These are phyloP conservation scores for Odontothrips loti DNA, from an alignment of 2,888 invertebrate genomes.

Conservation along the genomic window DNA sequence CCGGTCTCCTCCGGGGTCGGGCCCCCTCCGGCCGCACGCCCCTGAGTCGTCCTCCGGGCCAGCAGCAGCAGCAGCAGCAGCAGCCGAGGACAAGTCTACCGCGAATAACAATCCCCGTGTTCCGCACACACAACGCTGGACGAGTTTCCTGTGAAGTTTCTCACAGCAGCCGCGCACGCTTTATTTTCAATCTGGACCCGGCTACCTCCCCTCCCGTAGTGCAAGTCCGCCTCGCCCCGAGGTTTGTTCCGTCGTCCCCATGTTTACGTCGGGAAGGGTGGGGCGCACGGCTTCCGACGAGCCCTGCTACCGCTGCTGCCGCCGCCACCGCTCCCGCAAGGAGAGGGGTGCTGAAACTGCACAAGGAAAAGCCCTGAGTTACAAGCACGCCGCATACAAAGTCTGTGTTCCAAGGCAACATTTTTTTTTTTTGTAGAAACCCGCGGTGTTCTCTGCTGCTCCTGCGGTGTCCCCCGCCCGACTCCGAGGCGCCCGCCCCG, in stretches of 20 bases:
- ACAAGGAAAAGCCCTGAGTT: background rate
- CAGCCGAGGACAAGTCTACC: no score
- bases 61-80: no score
- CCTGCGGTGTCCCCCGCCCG: background rate
- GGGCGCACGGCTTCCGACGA: no score
- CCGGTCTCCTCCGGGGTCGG: background rate
- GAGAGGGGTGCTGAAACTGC: background rate
- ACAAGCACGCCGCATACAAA: background rate
- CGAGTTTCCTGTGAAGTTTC: background rate
- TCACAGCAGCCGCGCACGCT: background rate
- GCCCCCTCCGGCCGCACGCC: background rate
- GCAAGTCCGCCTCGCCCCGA: background rate
- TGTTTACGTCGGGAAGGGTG: no score
- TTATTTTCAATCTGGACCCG: background rate
- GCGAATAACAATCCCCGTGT: no score
- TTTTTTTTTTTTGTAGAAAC: background rate
- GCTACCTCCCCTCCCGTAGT: background rate
- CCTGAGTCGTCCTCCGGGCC: no score
- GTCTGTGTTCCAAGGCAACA: no score
- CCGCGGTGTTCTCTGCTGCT: background rate
- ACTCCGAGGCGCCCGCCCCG: no score
- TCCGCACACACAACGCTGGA: background rate
- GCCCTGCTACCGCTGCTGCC: background rate
- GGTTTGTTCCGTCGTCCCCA: no score
- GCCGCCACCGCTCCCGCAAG: background rate